These are phyloP conservation scores for Lasioglossum villosulum DNA, from an alignment of 2,888 invertebrate genomes.

Conservation along the genomic window DNA sequence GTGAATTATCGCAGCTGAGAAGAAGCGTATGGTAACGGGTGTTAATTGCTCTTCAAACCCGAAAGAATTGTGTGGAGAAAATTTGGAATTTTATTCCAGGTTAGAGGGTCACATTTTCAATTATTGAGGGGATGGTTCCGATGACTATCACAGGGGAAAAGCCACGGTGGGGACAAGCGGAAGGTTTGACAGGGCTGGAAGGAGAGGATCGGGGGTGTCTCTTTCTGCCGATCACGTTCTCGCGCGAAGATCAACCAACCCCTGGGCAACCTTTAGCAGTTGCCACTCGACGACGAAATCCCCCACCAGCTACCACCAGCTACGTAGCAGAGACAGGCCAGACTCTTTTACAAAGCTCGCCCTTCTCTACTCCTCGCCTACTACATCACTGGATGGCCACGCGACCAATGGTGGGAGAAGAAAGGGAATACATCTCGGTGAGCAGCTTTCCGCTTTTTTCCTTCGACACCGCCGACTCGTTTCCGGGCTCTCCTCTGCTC, in stretches of 20 bases:
- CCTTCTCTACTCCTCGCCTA: neutral
- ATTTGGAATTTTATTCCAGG: neutral
- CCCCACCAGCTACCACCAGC: constrained; percentile 31
- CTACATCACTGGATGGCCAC: constrained; percentile 15
- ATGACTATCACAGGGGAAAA: neutral
- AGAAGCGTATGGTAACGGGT: no score
- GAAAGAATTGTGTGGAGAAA: neutral
- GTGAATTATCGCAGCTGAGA: neutral
- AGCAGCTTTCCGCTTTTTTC: constrained; percentile 52
- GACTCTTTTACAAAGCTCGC: constrained; percentile 45
- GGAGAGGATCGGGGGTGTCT: constrained; percentile 17
- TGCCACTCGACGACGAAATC: constrained; percentile 51
- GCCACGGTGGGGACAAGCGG: neutral
- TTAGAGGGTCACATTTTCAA: neutral
- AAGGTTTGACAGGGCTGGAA: constrained; percentile 26
- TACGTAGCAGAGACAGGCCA: constrained; percentile 7
- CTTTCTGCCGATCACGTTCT: constrained; percentile 47
- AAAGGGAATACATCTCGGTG: constrained; percentile 43
- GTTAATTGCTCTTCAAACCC: neutral
- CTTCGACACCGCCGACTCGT: constrained; percentile 57
- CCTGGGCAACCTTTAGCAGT: constrained; percentile 50
- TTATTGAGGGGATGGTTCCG: neutral
- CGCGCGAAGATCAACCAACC: constrained; percentile 54
- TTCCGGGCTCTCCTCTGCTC: constrained; percentile 45
- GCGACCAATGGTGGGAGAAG: constrained; percentile 22